Base-by-base conservation (phyloP, 2,888 invertebrate genomes). In the Fragum whitleyi region DNA sequence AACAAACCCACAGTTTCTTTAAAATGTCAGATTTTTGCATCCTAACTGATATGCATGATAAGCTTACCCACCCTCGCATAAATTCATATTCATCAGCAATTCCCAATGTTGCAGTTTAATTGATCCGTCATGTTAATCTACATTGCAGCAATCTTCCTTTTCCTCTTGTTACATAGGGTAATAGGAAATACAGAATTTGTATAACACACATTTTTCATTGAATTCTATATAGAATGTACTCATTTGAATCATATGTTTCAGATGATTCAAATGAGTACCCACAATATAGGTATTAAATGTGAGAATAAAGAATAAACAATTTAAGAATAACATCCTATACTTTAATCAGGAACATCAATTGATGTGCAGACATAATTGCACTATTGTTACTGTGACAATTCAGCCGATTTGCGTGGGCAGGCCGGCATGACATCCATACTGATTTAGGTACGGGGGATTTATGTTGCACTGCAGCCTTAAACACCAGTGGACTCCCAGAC, bases 191-290 rank as follows among this genome's bases (percentile, higher is more conserved):
- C 6, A 9, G 39, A 39, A 39, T 39, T 39, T 39, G 6, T 39
- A 39, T 9, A 39, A 6, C 14, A 14, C 39, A 9, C 14, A 39
- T 39, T 39, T 6, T 39, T 39, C 5, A 14, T 47, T 7, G 29
- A 62, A 39, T 21, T n/a, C 67, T 67, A 21, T 67, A 29, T 67
- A 29, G 61, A 29, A 29, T 3, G 61, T 61, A 29, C 61, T 61
- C 19, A 29, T 19, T 5, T 29, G 29, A 39, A 67, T 67, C 11
- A 42, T 67, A 39, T 67, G 39, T 6, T 16, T 39, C 6, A 32
- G 36, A 62, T 26, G 36, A 62, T 62, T 29, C 36, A n/a, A n/a
- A 32, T 62, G 67, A 67, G 42, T 67, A 67, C 42, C 42, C 67
- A 67, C 39, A 39, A 42, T 36, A 67, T 67, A 67, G 67, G 67